Evolutionary conservation across 2,797 vertebrate genomes (phyloP).

Genomic region (Petrocephalus schoutedeni): DNA sequence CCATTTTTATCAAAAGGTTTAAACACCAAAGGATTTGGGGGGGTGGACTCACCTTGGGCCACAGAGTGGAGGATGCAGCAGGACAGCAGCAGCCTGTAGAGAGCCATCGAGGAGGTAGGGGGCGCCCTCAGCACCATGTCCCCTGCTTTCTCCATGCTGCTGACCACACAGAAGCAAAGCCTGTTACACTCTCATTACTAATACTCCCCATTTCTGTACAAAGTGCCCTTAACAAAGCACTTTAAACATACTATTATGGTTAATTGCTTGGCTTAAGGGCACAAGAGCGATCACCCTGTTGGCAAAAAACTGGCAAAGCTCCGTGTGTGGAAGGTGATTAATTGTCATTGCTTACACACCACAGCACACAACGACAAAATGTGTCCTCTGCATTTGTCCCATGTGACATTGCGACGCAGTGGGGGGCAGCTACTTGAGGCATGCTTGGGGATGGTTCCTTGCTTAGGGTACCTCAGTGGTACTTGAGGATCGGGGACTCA

Average conservation of each 20-base stretch:
- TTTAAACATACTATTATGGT: neutral
- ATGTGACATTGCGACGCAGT: too few relatives aligned
- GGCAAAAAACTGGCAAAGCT: neutral
- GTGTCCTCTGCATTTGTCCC: too few relatives aligned
- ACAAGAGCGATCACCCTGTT: neutral
- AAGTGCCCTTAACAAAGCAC: neutral
- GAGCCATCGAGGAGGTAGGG: constrained; percentile 56
- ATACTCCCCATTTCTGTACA: neutral
- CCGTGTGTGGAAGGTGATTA: too few relatives aligned
- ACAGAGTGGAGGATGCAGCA: constrained; percentile 56
- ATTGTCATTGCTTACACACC: too few relatives aligned
- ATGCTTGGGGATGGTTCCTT: too few relatives aligned
- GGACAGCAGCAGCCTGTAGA: constrained; percentile 59
- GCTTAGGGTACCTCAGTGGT: too few relatives aligned
- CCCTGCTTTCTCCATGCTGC: constrained; percentile 37
- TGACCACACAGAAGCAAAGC: constrained; percentile 29
- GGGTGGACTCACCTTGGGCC: constrained; percentile 58
- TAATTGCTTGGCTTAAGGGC: neutral
- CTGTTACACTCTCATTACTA: neutral
- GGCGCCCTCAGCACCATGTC: constrained; percentile 56
- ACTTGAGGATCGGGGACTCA: too few relatives aligned
- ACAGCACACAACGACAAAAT: too few relatives aligned
- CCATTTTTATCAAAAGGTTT: neutral
- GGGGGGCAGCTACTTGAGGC: too few relatives aligned
- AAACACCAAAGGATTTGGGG: neutral